Evolutionary conservation across 2,113 vertebrate species (phyloP).

Genomic region (Oophaga pumilio): DNA sequence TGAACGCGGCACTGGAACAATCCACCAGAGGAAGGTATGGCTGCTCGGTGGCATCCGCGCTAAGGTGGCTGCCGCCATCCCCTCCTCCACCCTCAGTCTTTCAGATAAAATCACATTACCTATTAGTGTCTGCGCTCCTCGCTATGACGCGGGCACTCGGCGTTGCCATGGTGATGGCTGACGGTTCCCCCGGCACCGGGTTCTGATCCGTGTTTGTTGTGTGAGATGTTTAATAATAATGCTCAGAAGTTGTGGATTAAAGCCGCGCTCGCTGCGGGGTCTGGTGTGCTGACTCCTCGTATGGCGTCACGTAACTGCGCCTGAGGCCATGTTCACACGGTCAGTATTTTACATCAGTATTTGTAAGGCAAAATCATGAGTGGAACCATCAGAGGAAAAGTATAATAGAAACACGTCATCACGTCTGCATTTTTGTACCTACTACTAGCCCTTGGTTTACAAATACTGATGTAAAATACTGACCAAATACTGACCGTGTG

Average conservation of each 20-base stretch:
- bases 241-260: neutral
- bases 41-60: neutral
- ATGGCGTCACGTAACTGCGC: neutral
- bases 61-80: neutral
- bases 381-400: too few species aligned
- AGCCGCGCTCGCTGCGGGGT: neutral
- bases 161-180: slow-evolving; percentile 1
- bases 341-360: too few species aligned
- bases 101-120: slow-evolving; percentile 12
- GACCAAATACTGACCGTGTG: too few species aligned
- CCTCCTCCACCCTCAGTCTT: neutral
- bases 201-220: neutral
- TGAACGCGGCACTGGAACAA: neutral
- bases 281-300: neutral
- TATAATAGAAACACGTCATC: too few species aligned
- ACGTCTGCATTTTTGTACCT: too few species aligned
- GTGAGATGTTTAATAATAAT: neutral
- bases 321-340: too few species aligned
- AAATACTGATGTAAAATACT: too few species aligned
- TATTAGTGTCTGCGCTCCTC: neutral
- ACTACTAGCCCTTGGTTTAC: too few species aligned
- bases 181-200: neutral
- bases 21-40: neutral
- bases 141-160: neutral
- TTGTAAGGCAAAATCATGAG: too few species aligned